Percentiles rank a stretch among this genome's conserved stretches.
Evolutionary conservation across 2,797 vertebrate genomes (phyloP).

Genomic region (Sylvilagus floridanus): DNA sequence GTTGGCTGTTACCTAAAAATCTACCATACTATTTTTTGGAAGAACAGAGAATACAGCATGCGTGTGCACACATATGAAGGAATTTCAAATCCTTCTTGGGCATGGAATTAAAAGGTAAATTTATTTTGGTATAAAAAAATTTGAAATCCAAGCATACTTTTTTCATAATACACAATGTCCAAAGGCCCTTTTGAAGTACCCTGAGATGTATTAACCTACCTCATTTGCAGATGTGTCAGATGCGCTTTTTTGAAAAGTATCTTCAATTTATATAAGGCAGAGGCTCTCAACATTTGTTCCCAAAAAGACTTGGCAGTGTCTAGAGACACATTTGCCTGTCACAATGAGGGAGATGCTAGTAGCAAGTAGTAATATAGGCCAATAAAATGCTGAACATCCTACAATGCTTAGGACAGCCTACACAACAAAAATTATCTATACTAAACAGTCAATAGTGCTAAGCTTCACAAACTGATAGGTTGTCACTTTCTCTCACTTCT

Average conservation of each 20-base stretch:
- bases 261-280: neutral
- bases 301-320: neutral
- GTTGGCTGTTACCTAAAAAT: neutral
- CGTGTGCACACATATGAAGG: neutral
- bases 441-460: neutral
- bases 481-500: neutral
- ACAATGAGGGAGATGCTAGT: neutral
- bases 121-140: too few species aligned
- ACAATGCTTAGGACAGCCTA: neutral
- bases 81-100: too few species aligned
- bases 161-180: too few species aligned
- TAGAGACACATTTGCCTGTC: neutral
- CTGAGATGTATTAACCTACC: neutral
- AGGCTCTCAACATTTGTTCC: neutral
- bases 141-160: too few species aligned
- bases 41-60: neutral
- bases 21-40: neutral
- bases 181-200: too few species aligned
- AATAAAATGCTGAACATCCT: neutral
- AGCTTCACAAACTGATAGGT: neutral
- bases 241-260: neutral
- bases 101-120: too few species aligned
- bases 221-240: neutral
- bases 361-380: neutral
- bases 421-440: neutral